Evolutionary conservation across 1,140 invertebrate species (phyloP).

Genomic region (Cyphomyrmex costatus): DNA sequence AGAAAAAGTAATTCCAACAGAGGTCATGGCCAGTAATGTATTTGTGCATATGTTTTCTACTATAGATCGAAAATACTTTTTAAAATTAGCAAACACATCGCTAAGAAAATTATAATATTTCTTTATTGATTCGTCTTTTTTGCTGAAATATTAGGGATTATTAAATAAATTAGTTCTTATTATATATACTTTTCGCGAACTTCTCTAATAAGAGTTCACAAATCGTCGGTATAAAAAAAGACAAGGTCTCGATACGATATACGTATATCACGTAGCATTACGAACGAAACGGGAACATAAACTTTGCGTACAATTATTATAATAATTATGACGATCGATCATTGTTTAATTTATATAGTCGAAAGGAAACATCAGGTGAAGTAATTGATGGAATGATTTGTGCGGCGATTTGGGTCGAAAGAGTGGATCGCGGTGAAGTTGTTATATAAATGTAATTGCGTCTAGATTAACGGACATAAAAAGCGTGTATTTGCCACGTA

Average conservation of each 20-base stretch:
- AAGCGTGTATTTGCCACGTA: constrained; percentile 5
- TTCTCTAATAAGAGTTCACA: neutral
- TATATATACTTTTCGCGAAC: neutral
- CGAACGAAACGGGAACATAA: neutral
- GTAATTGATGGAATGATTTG: constrained; percentile 46
- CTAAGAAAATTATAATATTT: neutral
- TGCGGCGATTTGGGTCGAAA: constrained; percentile 7
- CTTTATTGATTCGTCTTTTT: neutral
- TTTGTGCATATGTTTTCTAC: neutral
- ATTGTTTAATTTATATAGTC: constrained; percentile 28
- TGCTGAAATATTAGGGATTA: neutral
- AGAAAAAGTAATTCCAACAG: no score
- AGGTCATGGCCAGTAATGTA: no score
- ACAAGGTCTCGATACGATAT: neutral
- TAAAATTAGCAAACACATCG: neutral
- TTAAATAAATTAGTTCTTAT: constrained; percentile 43
- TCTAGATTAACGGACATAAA: neutral
- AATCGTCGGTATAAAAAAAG: neutral
- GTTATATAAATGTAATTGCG: constrained; percentile 33
- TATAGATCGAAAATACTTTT: neutral
- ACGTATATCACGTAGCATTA: neutral
- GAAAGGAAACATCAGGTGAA: neutral
- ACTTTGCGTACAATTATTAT: constrained; percentile 34
- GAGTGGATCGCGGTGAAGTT: neutral
- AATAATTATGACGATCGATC: constrained; percentile 52